These are phyloP conservation scores for Acipenser ruthenus DNA, from an alignment of 2,797 vertebrate species.

Conservation along the genomic window DNA sequence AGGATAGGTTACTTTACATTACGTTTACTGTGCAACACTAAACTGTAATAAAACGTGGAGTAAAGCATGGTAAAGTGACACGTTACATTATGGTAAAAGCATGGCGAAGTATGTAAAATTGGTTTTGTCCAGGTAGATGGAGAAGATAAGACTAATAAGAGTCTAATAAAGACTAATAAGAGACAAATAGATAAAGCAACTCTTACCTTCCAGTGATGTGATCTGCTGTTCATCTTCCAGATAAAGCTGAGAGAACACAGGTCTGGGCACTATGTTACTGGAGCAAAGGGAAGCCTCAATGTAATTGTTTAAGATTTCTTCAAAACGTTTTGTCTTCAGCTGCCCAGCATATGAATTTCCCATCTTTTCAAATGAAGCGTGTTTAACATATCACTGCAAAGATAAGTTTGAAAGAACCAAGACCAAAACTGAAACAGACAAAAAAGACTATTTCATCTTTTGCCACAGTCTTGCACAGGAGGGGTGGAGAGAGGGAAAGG, in stretches of 20 bases:
- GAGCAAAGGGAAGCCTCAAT: slow-evolving; percentile 95
- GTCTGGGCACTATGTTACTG: slow-evolving; percentile 78
- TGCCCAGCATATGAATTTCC: slow-evolving; percentile 95
- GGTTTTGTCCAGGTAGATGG: no score
- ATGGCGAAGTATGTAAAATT: background rate
- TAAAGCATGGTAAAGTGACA: no score
- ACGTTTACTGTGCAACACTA: background rate
- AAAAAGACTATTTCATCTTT: no score
- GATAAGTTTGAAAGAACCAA: background rate
- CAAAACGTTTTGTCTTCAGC: slow-evolving; percentile 83
- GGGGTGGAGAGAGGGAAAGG: slow-evolving; percentile 1
- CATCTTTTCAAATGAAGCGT: slow-evolving; percentile 59
- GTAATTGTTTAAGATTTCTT: slow-evolving; percentile 91
- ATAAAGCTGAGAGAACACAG: slow-evolving; percentile 92
- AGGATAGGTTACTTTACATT: no score
- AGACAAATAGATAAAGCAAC: background rate
- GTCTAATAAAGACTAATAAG: background rate
- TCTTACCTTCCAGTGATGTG: slow-evolving; percentile 63
- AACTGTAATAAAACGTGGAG: background rate
- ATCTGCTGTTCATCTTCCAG: slow-evolving; percentile 78
- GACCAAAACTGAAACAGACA: background rate
- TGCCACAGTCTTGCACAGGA: no score
- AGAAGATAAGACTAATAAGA: background rate
- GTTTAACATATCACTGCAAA: background rate
- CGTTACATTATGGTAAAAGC: background rate